Conservation (phyloP, 2,113 vertebrate species). For the Syrrhaptes paradoxus region DNA sequence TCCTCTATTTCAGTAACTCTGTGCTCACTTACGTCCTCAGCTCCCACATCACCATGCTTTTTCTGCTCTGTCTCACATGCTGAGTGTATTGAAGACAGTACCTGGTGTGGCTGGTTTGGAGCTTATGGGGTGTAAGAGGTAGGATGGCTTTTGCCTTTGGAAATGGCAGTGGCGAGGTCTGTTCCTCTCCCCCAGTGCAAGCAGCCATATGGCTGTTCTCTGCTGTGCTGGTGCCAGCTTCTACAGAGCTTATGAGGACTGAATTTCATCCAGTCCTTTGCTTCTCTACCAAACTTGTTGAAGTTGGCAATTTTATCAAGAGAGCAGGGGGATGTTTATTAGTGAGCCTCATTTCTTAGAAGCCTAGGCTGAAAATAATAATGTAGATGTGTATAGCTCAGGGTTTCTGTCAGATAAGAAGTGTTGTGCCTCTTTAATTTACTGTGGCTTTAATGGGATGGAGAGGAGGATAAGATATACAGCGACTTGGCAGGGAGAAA, state of each 20-base stretch:
- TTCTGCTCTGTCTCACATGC: not conserved
- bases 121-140: rapidly evolving
- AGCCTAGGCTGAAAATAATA: not conserved
- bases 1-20: not conserved
- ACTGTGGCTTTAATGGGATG: not conserved
- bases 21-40: not conserved
- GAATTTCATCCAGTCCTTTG: not conserved
- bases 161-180: not conserved
- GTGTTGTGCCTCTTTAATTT: not conserved
- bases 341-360: not conserved
- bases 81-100: rapidly evolving
- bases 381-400: not conserved
- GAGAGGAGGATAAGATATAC: not conserved
- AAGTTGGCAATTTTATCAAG: not conserved
- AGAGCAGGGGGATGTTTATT: not conserved
- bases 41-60: rapidly evolving
- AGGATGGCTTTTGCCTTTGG: not conserved
- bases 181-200: not conserved
- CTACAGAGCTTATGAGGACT: not conserved
- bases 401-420: not conserved
- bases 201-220: not conserved
- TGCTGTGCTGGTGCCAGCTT: not conserved
- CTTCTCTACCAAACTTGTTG: not conserved
- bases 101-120: not conserved
- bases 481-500: not conserved